These are phyloP conservation scores for Meteorus sp. DNA, from an alignment of 1,140 invertebrate genomes.

Conservation along the genomic window DNA sequence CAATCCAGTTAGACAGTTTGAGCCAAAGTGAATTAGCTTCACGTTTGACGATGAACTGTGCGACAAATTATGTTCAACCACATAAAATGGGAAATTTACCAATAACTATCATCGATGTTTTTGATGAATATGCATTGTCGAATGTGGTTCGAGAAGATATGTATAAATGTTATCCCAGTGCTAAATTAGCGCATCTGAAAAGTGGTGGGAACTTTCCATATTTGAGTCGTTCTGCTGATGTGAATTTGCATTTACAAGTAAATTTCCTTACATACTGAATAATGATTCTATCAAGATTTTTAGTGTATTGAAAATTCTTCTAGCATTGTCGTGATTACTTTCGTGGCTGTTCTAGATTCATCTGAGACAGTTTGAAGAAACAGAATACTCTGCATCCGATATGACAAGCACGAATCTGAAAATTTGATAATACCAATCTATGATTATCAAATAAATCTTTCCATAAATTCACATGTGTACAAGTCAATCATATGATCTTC, in stretches of 20 bases:
- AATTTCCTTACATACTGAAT: constrained; percentile 30
- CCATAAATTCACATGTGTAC: too few relatives aligned
- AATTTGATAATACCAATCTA: constrained; percentile 4
- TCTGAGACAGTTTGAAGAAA: constrained; percentile 63
- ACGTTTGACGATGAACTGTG: constrained; percentile 84
- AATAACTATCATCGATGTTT: constrained; percentile 87
- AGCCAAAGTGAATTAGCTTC: constrained; percentile 83
- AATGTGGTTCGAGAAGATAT: constrained; percentile 76
- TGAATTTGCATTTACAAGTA: constrained; percentile 89
- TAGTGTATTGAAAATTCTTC: too few relatives aligned
- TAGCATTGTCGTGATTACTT: too few relatives aligned
- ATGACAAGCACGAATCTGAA: constrained; percentile 25
- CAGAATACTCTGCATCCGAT: constrained; percentile 53
- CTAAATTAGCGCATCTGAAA: constrained; percentile 86
- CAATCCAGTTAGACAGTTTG: constrained; percentile 76
- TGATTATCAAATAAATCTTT: too few relatives aligned
- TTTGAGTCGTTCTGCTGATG: constrained; percentile 84
- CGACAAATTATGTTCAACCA: constrained; percentile 78
- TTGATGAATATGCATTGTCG: constrained; percentile 86
- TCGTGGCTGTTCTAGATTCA: constrained; percentile 60
- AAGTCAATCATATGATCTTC: too few relatives aligned
- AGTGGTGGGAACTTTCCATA: constrained; percentile 91
- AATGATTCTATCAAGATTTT: too few relatives aligned
- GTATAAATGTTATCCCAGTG: constrained; percentile 86
- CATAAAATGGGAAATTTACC: constrained; percentile 70